Conservation (phyloP, 1,140 invertebrate genomes). For the Drosophila tristis region DNA sequence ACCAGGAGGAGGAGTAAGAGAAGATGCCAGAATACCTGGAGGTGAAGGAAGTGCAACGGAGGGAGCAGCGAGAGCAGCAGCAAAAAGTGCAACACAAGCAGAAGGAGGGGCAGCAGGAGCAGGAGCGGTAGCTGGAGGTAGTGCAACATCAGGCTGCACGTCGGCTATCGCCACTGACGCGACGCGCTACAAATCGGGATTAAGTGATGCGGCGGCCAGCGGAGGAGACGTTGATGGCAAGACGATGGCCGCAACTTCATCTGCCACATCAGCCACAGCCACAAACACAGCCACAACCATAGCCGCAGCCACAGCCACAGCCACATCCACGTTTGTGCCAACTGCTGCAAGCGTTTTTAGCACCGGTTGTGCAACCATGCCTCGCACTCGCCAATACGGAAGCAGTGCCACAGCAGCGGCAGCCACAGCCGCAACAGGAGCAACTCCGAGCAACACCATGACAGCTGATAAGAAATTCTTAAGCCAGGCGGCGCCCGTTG, state of each 20-base stretch:
- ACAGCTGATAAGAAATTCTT: conserved; percentile 82
- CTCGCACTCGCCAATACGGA: conserved; percentile 79
- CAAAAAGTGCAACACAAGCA: conserved; percentile 1
- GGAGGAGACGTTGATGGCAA: conserved; percentile 65
- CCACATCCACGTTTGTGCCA: conserved; percentile 19
- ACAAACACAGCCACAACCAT: conserved; percentile 1
- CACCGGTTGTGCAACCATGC: conserved; percentile 83
- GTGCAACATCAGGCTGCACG: conserved; percentile 49
- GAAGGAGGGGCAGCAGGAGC: conserved; percentile 1
- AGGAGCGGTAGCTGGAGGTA: neutral
- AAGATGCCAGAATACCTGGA: conserved; percentile 20
- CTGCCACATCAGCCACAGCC: conserved; percentile 11
- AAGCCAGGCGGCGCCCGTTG: conserved; percentile 50
- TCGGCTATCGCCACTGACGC: conserved; percentile 76
- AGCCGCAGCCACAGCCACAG: conserved; percentile 10
- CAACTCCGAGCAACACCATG: conserved; percentile 58
- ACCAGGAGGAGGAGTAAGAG: conserved; percentile 1
- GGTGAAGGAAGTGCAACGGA: conserved; percentile 13
- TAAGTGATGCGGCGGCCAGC: conserved; percentile 74
- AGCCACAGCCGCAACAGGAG: conserved; percentile 20
- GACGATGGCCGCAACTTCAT: conserved; percentile 37
- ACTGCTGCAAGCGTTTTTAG: conserved; percentile 63
- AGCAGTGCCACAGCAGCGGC: conserved; percentile 49
- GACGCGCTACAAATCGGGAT: conserved; percentile 81
- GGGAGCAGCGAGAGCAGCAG: conserved; percentile 16